phyloP scores from a whole-genome alignment of 2,113 vertebrate species.

The Charadrius vociferus region DNA sequence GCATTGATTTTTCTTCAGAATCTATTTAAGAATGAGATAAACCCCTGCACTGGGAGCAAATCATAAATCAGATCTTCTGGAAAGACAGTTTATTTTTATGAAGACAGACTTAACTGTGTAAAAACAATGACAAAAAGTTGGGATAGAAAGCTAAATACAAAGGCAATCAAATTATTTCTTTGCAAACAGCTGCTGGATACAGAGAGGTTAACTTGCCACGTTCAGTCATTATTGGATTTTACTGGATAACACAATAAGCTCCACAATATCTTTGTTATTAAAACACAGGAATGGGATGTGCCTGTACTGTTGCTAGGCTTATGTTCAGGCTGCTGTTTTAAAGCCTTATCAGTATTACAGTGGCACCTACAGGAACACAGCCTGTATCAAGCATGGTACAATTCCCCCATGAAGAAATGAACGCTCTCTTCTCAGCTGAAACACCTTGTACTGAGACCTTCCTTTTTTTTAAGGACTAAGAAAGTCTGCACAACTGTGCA shows the following conservation, averaged over 20 bases:
- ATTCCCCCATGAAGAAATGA: not conserved
- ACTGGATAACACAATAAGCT: not conserved
- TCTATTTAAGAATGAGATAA: not conserved
- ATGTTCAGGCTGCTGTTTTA: not conserved
- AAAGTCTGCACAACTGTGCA: not conserved
- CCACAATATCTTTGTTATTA: not conserved
- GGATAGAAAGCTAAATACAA: not conserved
- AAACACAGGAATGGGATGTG: not conserved
- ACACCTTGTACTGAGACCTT: not conserved
- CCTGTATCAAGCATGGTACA: not conserved
- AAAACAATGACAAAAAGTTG: not conserved
- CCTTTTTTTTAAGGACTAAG: not conserved
- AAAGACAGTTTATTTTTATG: not conserved
- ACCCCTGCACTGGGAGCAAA: not conserved
- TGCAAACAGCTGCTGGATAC: constrained; percentile 25
- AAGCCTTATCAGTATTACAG: not conserved
- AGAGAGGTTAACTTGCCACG: constrained; percentile 19
- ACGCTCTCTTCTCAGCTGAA: not conserved
- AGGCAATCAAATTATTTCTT: constrained; percentile 34
- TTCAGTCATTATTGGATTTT: constrained; percentile 36
- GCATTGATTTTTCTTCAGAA: not conserved
- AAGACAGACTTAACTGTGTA: not conserved
- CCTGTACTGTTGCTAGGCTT: not conserved
- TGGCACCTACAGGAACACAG: not conserved
- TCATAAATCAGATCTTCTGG: not conserved